These are phyloP conservation scores for Brachypalpus laphriformis DNA, from an alignment of 2,888 invertebrate species.

Conservation along the genomic window DNA sequence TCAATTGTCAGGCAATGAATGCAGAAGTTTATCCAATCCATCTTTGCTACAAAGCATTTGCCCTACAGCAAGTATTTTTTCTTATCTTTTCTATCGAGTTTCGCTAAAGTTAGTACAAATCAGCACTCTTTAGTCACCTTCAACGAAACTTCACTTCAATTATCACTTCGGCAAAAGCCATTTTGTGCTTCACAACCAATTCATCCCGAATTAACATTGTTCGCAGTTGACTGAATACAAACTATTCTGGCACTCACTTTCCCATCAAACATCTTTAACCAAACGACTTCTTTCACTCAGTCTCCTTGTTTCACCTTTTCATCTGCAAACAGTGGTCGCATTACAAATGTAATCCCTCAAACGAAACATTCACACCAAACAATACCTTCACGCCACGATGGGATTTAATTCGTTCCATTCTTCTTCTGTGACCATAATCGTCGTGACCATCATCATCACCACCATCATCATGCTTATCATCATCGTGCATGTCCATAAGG, in stretches of 20 bases:
- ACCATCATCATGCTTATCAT: slow-evolving; percentile 23
- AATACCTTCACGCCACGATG: slow-evolving; percentile 15
- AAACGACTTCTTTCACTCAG: neutral
- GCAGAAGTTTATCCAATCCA: no score
- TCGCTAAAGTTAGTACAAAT: no score
- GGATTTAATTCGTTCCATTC: slow-evolving; percentile 57
- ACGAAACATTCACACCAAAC: slow-evolving; percentile 20
- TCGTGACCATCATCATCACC: slow-evolving; percentile 41
- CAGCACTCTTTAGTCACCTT: no score
- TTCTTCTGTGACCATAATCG: slow-evolving; percentile 22
- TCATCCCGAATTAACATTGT: slow-evolving; percentile 5
- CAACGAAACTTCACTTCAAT: no score
- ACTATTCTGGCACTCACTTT: neutral
- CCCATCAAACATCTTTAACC: neutral
- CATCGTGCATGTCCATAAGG: slow-evolving; percentile 45
- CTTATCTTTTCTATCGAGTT: no score
- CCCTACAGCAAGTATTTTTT: no score
- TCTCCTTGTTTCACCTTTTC: neutral
- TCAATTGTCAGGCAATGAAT: no score
- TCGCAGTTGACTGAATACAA: neutral
- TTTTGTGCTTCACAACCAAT: no score
- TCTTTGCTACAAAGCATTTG: no score
- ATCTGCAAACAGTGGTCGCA: slow-evolving; percentile 3
- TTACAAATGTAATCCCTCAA: slow-evolving; percentile 17
- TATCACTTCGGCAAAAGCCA: no score